Conservation (phyloP, 1,140 invertebrate genomes). For the Hylaeus volcanicus region DNA sequence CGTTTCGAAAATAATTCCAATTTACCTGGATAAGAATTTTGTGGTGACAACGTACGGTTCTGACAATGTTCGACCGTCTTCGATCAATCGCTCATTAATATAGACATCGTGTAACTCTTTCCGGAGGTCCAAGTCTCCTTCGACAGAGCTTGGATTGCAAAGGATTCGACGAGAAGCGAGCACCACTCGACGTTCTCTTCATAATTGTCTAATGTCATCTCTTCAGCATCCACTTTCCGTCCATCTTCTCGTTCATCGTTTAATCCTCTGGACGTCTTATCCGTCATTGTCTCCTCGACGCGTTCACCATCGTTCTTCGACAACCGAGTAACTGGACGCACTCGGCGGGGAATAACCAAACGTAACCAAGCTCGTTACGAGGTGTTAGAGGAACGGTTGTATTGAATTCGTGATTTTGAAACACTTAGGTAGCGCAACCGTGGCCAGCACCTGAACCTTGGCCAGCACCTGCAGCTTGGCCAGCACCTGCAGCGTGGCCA, state of each 20-base stretch:
- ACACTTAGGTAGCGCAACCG: constrained; percentile 33
- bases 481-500: constrained; percentile 25
- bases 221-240: background rate
- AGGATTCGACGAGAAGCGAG: too few species aligned
- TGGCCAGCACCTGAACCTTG: background rate
- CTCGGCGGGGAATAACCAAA: constrained; percentile 35
- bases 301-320: background rate
- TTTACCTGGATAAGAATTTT: too few species aligned
- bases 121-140: background rate
- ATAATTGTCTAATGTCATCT: constrained; percentile 6
- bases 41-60: too few species aligned
- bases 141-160: constrained; percentile 5
- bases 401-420: constrained; percentile 39
- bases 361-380: constrained; percentile 25
- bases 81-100: background rate
- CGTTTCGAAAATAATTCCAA: too few species aligned
- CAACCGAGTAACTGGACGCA: constrained; percentile 45
- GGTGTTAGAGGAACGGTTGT: background rate
- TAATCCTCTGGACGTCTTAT: background rate
- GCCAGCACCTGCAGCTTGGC: too few species aligned
- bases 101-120: background rate
- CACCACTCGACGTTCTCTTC: background rate
- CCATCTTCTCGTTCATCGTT: background rate
- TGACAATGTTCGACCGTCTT: background rate
- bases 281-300: background rate